These are phyloP conservation scores for Novumbra hubbsi DNA, from an alignment of 2,797 vertebrate genomes.

Conservation along the genomic window DNA sequence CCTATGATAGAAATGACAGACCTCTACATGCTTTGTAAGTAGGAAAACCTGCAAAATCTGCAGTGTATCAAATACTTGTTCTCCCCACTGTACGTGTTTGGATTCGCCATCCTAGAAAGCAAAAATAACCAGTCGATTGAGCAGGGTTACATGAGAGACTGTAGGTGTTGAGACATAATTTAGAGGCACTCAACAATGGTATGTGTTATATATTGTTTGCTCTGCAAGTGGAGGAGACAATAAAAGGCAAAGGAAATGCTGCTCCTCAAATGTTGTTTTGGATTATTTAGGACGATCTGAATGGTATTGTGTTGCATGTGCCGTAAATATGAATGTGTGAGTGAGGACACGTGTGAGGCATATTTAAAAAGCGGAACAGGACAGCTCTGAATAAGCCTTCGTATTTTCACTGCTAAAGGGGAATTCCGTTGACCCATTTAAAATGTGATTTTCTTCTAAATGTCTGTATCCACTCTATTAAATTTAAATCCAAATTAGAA, in stretches of 20 bases:
- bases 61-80: too few relatives aligned
- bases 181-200: neutral
- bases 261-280: conserved; percentile 18
- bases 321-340: conserved; percentile 37
- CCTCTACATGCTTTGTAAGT: too few relatives aligned
- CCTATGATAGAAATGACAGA: too few relatives aligned
- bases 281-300: conserved; percentile 17
- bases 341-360: neutral
- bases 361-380: conserved; percentile 5
- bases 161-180: neutral
- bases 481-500: neutral
- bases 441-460: conserved; percentile 31
- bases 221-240: neutral
- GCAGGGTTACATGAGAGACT: neutral
- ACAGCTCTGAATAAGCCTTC: conserved; percentile 27
- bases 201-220: neutral
- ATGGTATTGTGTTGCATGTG: conserved; percentile 19
- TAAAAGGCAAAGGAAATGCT: neutral
- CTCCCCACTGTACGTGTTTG: too few relatives aligned
- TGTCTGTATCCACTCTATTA: conserved; percentile 7
- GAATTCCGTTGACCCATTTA: conserved; percentile 31
- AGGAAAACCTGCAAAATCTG: too few relatives aligned
- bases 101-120: neutral
- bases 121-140: neutral
- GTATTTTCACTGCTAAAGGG: conserved; percentile 23